Evolutionary conservation across 1,140 invertebrate species (phyloP), one percentile per base, ranked within the genome.

Genomic region (Ericerus pela): DNA sequence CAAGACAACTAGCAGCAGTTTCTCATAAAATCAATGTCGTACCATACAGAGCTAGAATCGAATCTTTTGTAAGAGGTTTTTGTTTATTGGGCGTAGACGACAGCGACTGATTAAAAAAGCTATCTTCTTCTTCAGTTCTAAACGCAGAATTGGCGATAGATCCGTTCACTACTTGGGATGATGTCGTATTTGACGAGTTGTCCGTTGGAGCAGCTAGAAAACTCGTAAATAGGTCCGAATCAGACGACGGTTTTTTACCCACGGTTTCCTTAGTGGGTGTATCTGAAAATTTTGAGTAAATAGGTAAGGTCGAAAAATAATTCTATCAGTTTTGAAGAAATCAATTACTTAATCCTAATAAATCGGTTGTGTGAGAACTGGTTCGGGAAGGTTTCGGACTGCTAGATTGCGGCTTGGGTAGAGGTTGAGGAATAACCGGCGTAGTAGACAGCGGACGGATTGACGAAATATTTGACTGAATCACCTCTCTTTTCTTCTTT

Each of bases 11-110:
- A 16, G 4, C n/a, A 33, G 30, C 20, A 38, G 20, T 14, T 18
- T 16, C 4, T 16, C 4, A 38, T 16, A 16, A 16, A 33, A 16
- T 4, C 29, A 37, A 76, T 11, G 74, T 73, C 63, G 78, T 84
- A 59, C 81, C 84, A 69, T 93, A 96, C 28, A 95, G 68, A 4
- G 90, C 89, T 66, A 96, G 72, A 70, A 96, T 95, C 66, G 89
- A 94, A 65, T 94, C 89, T 71, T 91, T 95, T 24, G 87, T 90
- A 69, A 94, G 73, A 72, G 90, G 88, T 56, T 79, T 80, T 59
- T 82, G 84, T 62, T 84, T 81, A 60, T 81, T 80, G 62, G 80
- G 74, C 29, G 57, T 27, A 33, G 78, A 79, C 0, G 83, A 79
- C 2, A 77, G 73, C n/a, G 82, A 76, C 68, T 91, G 87, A 70